These are phyloP conservation scores for Stenurella melanura DNA, from an alignment of 2,888 invertebrate species.

Conservation along the genomic window DNA sequence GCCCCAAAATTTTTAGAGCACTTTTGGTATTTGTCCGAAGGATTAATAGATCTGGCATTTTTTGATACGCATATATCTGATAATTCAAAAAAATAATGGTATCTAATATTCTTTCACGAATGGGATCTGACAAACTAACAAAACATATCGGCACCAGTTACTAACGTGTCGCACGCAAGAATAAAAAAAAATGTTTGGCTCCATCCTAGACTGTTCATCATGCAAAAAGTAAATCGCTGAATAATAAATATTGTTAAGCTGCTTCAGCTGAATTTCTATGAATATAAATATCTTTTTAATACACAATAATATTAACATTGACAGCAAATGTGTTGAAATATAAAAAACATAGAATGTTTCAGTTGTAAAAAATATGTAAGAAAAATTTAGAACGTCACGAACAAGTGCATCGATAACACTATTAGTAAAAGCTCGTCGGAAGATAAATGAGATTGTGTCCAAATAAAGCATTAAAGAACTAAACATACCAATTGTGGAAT, in stretches of 20 bases:
- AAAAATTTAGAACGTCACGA: neutral
- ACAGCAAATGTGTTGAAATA: neutral
- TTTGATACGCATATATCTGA: no score
- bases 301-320: neutral
- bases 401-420: neutral
- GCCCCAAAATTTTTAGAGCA: no score
- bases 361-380: neutral
- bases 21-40: no score
- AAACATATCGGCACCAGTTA: no score
- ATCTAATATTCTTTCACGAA: no score
- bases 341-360: neutral
- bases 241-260: neutral
- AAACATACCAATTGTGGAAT: conserved; percentile 13
- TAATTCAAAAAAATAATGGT: no score
- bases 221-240: no score
- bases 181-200: no score
- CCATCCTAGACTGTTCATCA: no score
- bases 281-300: neutral
- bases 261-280: neutral
- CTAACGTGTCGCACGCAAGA: no score
- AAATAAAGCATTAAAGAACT: conserved; percentile 8
- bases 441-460: conserved; percentile 4
- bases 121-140: no score
- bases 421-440: neutral
- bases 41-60: no score